phyloP scores from a whole-genome alignment of 2,113 vertebrate species.

The Salminus brasiliensis region DNA sequence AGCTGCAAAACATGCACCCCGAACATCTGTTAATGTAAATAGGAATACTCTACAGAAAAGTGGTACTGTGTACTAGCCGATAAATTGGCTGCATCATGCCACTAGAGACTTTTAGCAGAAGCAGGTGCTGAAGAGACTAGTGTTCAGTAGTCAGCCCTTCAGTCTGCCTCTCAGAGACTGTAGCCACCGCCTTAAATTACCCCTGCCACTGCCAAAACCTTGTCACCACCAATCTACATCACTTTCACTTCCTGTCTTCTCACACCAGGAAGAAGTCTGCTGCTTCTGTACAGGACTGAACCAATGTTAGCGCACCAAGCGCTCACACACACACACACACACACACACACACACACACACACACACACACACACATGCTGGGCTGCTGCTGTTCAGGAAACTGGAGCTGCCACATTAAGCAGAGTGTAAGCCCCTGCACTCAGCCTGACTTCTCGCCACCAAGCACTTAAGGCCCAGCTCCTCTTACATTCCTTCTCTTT shows the following conservation, averaged over 20 bases:
- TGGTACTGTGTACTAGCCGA: neutral
- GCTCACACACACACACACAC: constrained; percentile 10
- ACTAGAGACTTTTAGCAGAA: neutral
- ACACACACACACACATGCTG: neutral
- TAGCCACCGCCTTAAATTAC: neutral
- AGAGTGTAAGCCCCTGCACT: neutral
- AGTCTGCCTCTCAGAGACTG: neutral
- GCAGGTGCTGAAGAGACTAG: neutral
- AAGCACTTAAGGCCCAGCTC: neutral
- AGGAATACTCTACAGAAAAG: too few species aligned
- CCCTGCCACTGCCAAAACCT: neutral
- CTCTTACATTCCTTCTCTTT: neutral
- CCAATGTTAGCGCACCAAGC: neutral
- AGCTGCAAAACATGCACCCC: too few species aligned
- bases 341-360: neutral
- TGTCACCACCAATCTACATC: neutral
- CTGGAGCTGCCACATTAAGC: neutral
- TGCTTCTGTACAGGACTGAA: neutral
- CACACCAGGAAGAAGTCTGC: constrained; percentile 19
- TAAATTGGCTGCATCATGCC: neutral
- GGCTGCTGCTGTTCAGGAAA: constrained; percentile 12
- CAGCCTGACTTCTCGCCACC: neutral
- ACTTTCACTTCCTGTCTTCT: constrained; percentile 36
- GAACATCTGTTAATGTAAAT: too few species aligned
- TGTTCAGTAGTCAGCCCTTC: neutral